Base-by-base conservation (phyloP, 2,113 vertebrate species). In the Spea bombifrons region DNA sequence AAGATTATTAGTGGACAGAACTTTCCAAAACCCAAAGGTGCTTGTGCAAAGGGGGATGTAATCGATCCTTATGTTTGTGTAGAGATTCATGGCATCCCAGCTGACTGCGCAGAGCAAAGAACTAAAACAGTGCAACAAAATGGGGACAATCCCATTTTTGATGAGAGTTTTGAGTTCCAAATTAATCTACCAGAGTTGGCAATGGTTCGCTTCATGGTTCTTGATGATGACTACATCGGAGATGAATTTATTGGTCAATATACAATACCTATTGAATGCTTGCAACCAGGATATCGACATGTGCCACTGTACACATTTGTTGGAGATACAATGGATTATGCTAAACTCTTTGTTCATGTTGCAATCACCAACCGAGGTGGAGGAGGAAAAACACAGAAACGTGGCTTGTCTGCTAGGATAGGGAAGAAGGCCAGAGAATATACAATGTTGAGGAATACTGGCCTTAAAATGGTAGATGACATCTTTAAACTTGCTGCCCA, bases 191-290 rank as follows among this genome's bases (percentile, higher is more conserved):
- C 97, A 0, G 97, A 99, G 84, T 89, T 99, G 83, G 96, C 96
- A 67, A 90, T 98, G 90, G 92, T 99, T 77, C 97, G 97, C 69
- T 98, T 99, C 52, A 95, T 99, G 3, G 95, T 97, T 17, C 75
- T 99, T 76, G 97, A 99, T 8, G 97, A 99, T 30, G 97, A 99
- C 89, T 99, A 96, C 85, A 99, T 99, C 5, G 97, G 97, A 9
- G 97, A 99, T 30, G 97, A 99, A 83, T 99, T 99, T 85, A 99
- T 99, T 66, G 97, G 97, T 16, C 97, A 99, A 84, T 97, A 96
- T 83, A 97, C 94, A 7, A 88, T 98, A 66, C 94, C 97, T 0
- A 94, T 98, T 9, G 97, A 99, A 86, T 98, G 96, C 88, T 87
- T 99, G 81, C 97, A 98, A 88, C 92, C 96, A 0, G 97, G 97